Conservation (phyloP, 2,113 vertebrate genomes). For the Crypturellus undulatus region DNA sequence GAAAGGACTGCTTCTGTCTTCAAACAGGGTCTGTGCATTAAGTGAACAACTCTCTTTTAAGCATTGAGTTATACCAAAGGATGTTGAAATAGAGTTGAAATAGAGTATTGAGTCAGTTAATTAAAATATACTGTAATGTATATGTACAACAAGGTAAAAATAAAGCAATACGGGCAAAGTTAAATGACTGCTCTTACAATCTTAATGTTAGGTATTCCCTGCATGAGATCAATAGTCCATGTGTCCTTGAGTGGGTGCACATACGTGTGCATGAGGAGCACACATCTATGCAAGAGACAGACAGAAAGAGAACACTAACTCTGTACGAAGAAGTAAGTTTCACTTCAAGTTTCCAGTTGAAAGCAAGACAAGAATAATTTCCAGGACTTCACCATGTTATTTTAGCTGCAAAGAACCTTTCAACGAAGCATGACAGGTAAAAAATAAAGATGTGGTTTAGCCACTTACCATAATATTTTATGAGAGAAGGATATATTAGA, state of each 20-base stretch:
- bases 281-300: not conserved
- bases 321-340: not conserved
- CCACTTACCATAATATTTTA: not conserved
- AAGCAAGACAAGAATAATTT: not conserved
- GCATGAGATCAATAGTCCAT: not conserved
- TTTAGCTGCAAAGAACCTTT: slow-evolving; percentile 16
- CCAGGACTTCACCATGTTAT: not conserved
- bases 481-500: slow-evolving; percentile 7
- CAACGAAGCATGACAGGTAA: not conserved
- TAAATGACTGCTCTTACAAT: not conserved
- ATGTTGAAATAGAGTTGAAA: not conserved
- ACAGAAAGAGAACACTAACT: not conserved
- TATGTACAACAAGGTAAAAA: not conserved
- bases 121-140: not conserved
- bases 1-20: not conserved
- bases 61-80: not conserved
- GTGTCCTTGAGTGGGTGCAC: fast-evolving
- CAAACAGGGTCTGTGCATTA: not conserved
- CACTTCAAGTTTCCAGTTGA: not conserved
- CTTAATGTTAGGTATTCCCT: not conserved
- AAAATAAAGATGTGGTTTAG: not conserved
- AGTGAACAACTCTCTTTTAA: not conserved
- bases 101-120: not conserved
- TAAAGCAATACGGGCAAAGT: not conserved
- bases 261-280: not conserved